Evolutionary conservation across 2,888 invertebrate genomes (phyloP).

Genomic region (Hipparchia sbordonii): DNA sequence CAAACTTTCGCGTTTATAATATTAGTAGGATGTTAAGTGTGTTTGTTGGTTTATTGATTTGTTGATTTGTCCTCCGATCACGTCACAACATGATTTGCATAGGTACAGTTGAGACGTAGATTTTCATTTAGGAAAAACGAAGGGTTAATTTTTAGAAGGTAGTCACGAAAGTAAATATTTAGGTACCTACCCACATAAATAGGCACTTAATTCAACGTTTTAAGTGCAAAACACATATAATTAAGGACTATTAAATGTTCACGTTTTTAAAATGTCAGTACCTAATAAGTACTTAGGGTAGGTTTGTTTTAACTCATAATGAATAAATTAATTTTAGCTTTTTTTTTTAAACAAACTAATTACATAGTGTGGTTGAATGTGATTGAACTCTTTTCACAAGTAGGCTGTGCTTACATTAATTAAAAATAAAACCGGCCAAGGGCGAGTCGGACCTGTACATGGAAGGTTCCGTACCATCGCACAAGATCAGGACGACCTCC

Average conservation of each 20-base stretch:
- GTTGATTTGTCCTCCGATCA: no score
- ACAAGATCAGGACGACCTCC: no score
- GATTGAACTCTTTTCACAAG: neutral
- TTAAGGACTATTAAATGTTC: constrained; percentile 3
- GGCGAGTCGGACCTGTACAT: no score
- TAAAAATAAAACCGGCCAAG: neutral
- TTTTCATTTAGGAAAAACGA: no score
- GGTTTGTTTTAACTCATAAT: neutral
- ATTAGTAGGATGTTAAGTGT: no score
- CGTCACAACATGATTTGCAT: no score
- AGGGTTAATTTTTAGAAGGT: neutral
- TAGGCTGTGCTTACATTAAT: constrained; percentile 3
- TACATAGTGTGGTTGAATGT: constrained; percentile 10
- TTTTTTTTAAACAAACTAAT: constrained; percentile 4
- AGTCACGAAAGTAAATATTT: neutral
- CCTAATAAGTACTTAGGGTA: neutral
- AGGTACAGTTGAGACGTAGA: no score
- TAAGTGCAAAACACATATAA: constrained; percentile 5
- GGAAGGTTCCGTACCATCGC: no score
- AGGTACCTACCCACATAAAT: neutral
- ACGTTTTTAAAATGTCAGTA: constrained; percentile 5
- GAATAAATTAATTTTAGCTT: constrained; percentile 3
- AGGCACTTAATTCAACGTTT: neutral
- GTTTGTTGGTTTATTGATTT: no score
- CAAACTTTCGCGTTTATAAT: no score